A percentile compares a stretch with the other conserved stretches of the same genome.
Conservation (phyloP, 1,140 invertebrate species). For the Drosophila ananassae region DNA sequence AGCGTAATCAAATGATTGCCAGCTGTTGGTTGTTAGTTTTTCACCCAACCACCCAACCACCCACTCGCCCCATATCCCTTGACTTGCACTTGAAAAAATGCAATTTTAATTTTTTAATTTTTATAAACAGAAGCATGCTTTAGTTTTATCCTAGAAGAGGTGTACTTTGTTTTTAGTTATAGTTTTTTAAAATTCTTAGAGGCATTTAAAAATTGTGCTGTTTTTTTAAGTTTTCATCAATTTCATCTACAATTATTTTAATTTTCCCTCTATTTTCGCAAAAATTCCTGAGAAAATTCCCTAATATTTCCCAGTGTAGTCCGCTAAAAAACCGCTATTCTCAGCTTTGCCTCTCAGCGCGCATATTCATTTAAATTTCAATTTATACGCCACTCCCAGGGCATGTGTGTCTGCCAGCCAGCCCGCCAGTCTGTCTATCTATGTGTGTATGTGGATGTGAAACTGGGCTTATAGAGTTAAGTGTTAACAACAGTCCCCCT, state of each 20-base stretch:
- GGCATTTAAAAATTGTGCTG: too few relatives aligned
- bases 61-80: not conserved
- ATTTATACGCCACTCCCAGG: slow-evolving; percentile 43
- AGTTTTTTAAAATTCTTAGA: too few relatives aligned
- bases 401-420: not conserved
- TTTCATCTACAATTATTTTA: too few relatives aligned
- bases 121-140: too few relatives aligned
- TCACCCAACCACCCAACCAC: not conserved
- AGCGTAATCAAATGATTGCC: slow-evolving; percentile 51
- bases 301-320: not conserved
- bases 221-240: too few relatives aligned
- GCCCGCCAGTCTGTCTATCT: not conserved
- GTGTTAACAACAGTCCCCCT: slow-evolving; percentile 23
- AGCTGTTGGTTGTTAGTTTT: slow-evolving; percentile 25
- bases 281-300: too few relatives aligned
- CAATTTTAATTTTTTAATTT: too few relatives aligned
- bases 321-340: not conserved
- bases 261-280: too few relatives aligned
- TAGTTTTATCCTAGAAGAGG: too few relatives aligned
- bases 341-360: slow-evolving; percentile 9
- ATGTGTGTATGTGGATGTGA: not conserved
- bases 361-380: slow-evolving; percentile 70
- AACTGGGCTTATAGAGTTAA: slow-evolving; percentile 20
- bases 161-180: too few relatives aligned
- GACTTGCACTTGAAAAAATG: not conserved